Base-by-base conservation (phyloP, 1,140 invertebrate genomes). In the Saccostrea cuccullata region DNA sequence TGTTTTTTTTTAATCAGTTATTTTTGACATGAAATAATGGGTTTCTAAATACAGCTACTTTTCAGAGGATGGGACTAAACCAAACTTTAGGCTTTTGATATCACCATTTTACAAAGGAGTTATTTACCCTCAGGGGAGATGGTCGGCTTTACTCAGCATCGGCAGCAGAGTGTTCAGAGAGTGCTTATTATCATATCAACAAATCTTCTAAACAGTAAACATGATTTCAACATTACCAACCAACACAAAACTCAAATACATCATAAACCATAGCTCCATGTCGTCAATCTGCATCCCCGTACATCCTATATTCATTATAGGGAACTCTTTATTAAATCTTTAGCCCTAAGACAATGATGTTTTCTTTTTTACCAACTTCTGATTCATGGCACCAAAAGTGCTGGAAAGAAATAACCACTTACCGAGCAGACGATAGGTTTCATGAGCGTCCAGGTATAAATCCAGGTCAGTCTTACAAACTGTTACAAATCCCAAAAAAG, bases 161-260 rank as follows among this genome's bases (percentile, higher is more conserved):
- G 36, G 70, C 70, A 77, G 70, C 70, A 30, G 70, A 77, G 70
- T 23, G 26, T 15, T 9, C 30, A 13, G 67, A 73, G 30, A 77
- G 70, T 36, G 70, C 70, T 77, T 77, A 77, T 77, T 77, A 77
- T 77, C 70, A 73, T 77, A 77, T 67, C 60, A 67, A 67, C 60
- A 67, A 67, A 67, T 77, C 70, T 36, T 73, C 70, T 30, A 26
- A 77, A 77, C 70, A 40, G 15, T 77, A 77, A 77, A 77, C 70
- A 77, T 30, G 23, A 77, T 30, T 30, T 77, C 70, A 13, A 23
- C 30, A 77, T 30, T 36, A 40, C 23, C 23, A n/a, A n/a, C 60
- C 60, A 77, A 30, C 4, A 17, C 58, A n/a, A 64, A 64, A 64
- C 17, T 64, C 58, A n/a, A 64, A 64, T 64, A 17, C 13, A 26